Evolutionary conservation across 2,888 invertebrate genomes (phyloP), one percentile per base, ranked within the genome.

Genomic region (Sinhomidia bicolor): DNA sequence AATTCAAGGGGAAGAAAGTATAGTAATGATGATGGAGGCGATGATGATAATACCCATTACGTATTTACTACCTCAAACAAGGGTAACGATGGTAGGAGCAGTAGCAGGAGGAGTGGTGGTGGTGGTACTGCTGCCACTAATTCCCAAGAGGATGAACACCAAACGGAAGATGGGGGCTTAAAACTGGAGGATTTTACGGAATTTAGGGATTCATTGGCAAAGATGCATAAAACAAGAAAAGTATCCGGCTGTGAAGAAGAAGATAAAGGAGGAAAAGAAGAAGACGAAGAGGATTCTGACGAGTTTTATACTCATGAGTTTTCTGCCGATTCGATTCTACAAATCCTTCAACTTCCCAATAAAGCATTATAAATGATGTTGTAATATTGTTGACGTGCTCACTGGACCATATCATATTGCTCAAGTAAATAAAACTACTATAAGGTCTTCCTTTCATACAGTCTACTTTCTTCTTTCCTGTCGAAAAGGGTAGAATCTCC

Each of bases 131-230:
- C 23, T n/a, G 60, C 44, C 9, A 20, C 26, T 74, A 54, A 81
- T 62, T 65, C 81, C 29, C 47, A 29, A 47, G 68, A 71, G 81
- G 20, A 65, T 29, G 65, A 65, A 60, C 60, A 60, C n/a, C n/a
- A n/a, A n/a, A n/a, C n/a, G 26, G 36, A 57, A 65, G 84, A 68
- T 41, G 68, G 32, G 32, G 79, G 71, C 54, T 85, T 85, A 51
- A 41, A 57, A 20, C 54, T 85, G 12, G 57, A 85, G 44, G 71
- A 65, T 32, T 85, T 79, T 17, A 85, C 71, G 41, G 85, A 79
- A 54, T 85, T 85, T 71, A 85, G n/a, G 57, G 85, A 85, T 54
- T 85, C 79, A 41, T 68, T 85, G 85, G 57, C 32, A 17, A 85
- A 79, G 44, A 54, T 51, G 71, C 60, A 41, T 60, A 36, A 78